Percentiles rank a stretch among this genome's conserved stretches.
These are phyloP conservation scores for Acrobasis repandana DNA, from an alignment of 2,888 invertebrate genomes.

Conservation along the genomic window DNA sequence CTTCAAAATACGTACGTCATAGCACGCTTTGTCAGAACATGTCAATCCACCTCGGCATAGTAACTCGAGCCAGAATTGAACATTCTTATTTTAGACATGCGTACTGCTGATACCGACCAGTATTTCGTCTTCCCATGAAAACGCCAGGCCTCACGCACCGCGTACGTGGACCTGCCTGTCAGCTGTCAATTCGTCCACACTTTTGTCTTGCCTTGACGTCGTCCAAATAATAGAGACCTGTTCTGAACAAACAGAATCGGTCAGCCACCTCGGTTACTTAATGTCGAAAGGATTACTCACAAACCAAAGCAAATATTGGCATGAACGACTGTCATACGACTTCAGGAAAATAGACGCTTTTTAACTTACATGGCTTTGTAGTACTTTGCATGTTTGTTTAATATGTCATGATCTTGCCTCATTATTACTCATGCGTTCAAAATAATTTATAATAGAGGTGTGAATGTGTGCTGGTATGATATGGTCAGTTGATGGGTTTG, in stretches of 20 bases:
- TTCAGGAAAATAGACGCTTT: slow-evolving; percentile 44
- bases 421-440: slow-evolving; percentile 26
- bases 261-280: slow-evolving; percentile 77
- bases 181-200: slow-evolving; percentile 47
- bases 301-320: slow-evolving; percentile 59
- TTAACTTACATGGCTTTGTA: neutral
- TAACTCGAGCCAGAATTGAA: slow-evolving; percentile 4
- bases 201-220: slow-evolving; percentile 37
- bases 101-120: slow-evolving; percentile 9
- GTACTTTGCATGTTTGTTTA: slow-evolving; percentile 1
- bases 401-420: slow-evolving; percentile 35
- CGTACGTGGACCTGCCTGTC: slow-evolving; percentile 26
- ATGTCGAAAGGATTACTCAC: slow-evolving; percentile 72
- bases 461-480: neutral
- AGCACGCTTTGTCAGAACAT: slow-evolving; percentile 22
- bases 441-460: neutral
- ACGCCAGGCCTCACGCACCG: slow-evolving; percentile 13
- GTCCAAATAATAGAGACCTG: slow-evolving; percentile 59
- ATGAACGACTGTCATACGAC: slow-evolving; percentile 52
- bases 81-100: slow-evolving; percentile 15
- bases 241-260: slow-evolving; percentile 64
- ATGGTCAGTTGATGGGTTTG: neutral
- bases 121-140: neutral
- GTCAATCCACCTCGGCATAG: slow-evolving; percentile 12
- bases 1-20: neutral